Evolutionary conservation across 2,888 invertebrate genomes (phyloP), one percentile per base, ranked within the genome.

Genomic region (Saturnia pavonia): DNA sequence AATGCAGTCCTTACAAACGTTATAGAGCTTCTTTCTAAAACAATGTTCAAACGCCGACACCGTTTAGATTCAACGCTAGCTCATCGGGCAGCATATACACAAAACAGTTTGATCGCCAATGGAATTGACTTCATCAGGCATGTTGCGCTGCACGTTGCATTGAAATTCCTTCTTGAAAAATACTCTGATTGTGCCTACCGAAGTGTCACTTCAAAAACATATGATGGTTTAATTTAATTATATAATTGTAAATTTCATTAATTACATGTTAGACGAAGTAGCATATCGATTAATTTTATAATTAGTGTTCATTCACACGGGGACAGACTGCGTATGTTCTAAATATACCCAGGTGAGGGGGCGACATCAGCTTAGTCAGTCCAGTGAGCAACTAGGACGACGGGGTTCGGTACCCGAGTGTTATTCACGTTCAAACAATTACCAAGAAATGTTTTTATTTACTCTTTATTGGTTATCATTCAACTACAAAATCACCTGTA

Each of bases 361-460:
- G 40, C 48, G 68, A 54, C 70, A 72, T 51, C 68, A 72, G 75
- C 74, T 74, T 76, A 74, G 70, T 27, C 82, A 78, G 77, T 69
- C 74, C 76, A 78, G 73, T 82, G 82, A 72, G 74, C 78, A 82
- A 82, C 73, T 73, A 74, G 82, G 82, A 79, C 82, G 76, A 34
- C 25, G 76, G 77, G 77, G 75, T 74, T 74, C 74, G 72, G 69
- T 73, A 74, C 73, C 75, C 73, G 68, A 72, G 71, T 76, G 71
- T 72, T 74, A 40, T 40, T 65, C 34, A 40, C 19, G 19, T 65
- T 65, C n/a, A 65, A 65, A 40, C 34, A 1, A 65, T 12, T 40
- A 19, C 40, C 40, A 65, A 40, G 65, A 34, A 34, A 16, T 63
- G 8, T 65, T 48, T 48, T 48, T 48, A 34, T 48, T 48, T 48